Evolutionary conservation across 2,888 invertebrate species (phyloP), one percentile per base, ranked within the genome.

Genomic region (Balanococcus diminutus): DNA sequence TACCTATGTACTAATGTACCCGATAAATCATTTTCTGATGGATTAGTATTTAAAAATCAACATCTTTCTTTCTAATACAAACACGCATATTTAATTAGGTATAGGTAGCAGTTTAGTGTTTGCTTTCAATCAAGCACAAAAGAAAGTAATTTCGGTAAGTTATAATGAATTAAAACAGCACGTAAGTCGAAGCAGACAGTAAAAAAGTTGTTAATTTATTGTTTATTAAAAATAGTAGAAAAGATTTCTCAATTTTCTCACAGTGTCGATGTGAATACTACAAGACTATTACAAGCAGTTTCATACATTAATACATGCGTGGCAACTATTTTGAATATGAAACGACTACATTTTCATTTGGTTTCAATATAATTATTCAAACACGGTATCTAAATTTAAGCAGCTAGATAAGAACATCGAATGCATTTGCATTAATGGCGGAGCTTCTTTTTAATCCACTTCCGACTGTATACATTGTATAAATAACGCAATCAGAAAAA

Each of bases 341-440:
- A 31, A 31, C 28, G 31, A 72, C n/a, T n/a, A n/a, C 16, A 16
- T 28, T 16, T 61, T 19, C 31, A 72, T 72, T 72, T 16, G 72
- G 72, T 72, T 32, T 31, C 31, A 16, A 31, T 72, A 22, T 56
- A 72, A 72, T 72, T 72, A 72, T 72, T 72, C 72, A 72, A 72
- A 72, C 72, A 32, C 31, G 72, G 31, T 72, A 31, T 72, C 31
- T 31, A 31, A 31, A 72, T 72, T 32, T 72, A 31, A 56, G 22
- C 72, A 32, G 6, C 72, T 5, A 42, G 42, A 2, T 56, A 56
- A 19, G 56, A 6, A 56, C 22, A 46, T 56, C 9, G 19, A 56
- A 56, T 19, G 19, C 11, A 42, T 36, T 36, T n/a, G 8, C 22
- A 28, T 31, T 32, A 72, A 72, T 19, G 31, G 16, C 16, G 31